Percentiles rank a stretch among this genome's conserved stretches.
phyloP scores from a whole-genome alignment of 2,888 invertebrate genomes.

The Tiliacea aurago region DNA sequence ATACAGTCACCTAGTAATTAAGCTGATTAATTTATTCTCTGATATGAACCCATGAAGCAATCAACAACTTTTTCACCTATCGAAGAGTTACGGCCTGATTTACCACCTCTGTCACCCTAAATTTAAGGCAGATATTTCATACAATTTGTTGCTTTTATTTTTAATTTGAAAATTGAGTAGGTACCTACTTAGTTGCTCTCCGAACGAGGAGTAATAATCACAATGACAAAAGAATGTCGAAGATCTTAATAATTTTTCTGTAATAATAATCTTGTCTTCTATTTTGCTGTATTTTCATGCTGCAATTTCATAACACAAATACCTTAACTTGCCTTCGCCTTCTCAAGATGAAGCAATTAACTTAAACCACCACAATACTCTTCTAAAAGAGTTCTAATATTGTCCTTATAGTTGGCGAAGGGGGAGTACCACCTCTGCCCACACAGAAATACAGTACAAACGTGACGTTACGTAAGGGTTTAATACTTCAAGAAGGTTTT shows the following conservation, averaged over 20 bases:
- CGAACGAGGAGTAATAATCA: not conserved
- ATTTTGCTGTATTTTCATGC: not conserved
- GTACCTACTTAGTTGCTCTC: not conserved
- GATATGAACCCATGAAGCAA: not conserved
- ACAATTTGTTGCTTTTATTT: not conserved
- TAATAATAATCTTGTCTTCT: not conserved
- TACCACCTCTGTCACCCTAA: not conserved
- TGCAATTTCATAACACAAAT: not conserved
- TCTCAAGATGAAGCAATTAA: not conserved
- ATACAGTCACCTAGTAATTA: not conserved
- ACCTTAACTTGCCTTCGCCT: not conserved
- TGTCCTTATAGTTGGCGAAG: not conserved
- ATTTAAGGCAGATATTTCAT: not conserved
- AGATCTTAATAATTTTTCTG: not conserved
- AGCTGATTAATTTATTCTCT: not conserved
- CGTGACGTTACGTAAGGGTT: not conserved
- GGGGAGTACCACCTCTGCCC: not conserved
- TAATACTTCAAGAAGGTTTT: not conserved
- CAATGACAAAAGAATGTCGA: not conserved
- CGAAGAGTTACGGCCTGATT: not conserved
- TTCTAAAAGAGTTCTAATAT: not conserved
- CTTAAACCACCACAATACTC: not conserved
- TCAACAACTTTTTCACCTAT: not conserved
- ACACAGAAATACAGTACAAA: not conserved
- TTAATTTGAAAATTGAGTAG: not conserved